Conservation (phyloP, 2,888 invertebrate genomes). For the Ophion ventricosus region DNA sequence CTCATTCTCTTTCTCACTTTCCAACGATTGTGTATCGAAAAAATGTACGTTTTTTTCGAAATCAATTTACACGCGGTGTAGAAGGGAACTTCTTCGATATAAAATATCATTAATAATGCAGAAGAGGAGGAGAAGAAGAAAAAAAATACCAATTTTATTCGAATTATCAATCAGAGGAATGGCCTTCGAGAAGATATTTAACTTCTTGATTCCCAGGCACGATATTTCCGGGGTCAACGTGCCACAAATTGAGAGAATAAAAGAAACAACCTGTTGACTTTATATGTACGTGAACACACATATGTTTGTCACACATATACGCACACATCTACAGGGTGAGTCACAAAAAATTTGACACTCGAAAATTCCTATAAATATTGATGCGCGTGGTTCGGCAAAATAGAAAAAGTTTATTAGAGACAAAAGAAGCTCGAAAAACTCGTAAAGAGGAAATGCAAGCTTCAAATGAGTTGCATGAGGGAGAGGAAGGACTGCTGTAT, state of each 20-base stretch:
- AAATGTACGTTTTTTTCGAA: not conserved
- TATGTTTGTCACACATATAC: not conserved
- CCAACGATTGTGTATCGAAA: not conserved
- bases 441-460: too few species aligned
- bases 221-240: conserved; percentile 42
- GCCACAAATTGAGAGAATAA: conserved; percentile 24
- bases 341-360: not conserved
- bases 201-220: conserved; percentile 16
- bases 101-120: not conserved
- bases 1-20: not conserved
- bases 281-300: not conserved
- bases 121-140: not conserved
- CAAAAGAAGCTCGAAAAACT: too few species aligned
- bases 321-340: not conserved
- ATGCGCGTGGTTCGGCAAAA: too few species aligned
- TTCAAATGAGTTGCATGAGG: too few species aligned
- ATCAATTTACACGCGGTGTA: not conserved
- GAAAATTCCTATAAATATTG: not conserved
- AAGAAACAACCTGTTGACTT: conserved; percentile 51
- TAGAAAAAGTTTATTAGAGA: too few species aligned
- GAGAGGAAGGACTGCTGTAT: too few species aligned
- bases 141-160: not conserved
- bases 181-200: not conserved
- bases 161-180: not conserved
- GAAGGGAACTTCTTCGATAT: not conserved